Percentiles rank a stretch among this genome's conserved stretches.
Evolutionary conservation across 2,797 vertebrate genomes (phyloP).

Genomic region (Pristis pectinata): DNA sequence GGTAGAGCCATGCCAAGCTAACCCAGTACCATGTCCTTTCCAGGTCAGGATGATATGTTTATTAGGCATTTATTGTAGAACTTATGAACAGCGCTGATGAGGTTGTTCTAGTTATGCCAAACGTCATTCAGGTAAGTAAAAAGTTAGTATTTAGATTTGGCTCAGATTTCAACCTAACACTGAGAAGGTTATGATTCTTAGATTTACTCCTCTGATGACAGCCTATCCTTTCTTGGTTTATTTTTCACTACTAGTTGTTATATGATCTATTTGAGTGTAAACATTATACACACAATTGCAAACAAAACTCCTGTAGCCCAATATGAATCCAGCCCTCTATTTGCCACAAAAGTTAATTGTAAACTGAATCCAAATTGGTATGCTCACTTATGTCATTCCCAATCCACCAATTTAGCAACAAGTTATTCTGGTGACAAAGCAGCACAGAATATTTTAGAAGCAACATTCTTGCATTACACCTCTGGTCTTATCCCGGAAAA

Average conservation of each 20-base stretch:
- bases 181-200: not conserved
- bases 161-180: not conserved
- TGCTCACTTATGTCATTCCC: not conserved
- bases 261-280: not conserved
- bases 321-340: not conserved
- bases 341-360: too few relatives aligned
- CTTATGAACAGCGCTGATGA: not conserved
- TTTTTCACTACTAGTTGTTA: not conserved
- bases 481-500: not conserved
- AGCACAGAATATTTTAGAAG: not conserved
- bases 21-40: too few relatives aligned
- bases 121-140: too few relatives aligned
- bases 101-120: too few relatives aligned
- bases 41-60: too few relatives aligned
- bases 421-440: not conserved
- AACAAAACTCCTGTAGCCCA: not conserved
- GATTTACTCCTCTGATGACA: not conserved
- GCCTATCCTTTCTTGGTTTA: not conserved
- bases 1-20: too few relatives aligned
- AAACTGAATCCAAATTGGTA: not conserved
- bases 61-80: too few relatives aligned
- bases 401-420: not conserved
- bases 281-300: not conserved
- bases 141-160: too few relatives aligned
- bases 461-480: not conserved